Percentiles rank a stretch among this genome's conserved stretches.
phyloP scores from a whole-genome alignment of 1,140 invertebrate genomes.

The Melanaphis sacchari region DNA sequence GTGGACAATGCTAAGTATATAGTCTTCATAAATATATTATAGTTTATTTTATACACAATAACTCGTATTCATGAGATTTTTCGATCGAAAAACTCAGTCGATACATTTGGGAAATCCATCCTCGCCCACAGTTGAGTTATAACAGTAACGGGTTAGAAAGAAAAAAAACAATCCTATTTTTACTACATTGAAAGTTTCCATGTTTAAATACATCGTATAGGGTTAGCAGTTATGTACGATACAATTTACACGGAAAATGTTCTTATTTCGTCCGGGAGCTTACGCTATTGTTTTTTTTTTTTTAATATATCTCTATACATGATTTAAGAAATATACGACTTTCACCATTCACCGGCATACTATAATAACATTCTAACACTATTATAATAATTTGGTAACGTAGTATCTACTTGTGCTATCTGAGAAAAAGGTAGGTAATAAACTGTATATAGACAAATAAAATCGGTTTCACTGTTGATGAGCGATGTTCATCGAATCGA shows the following conservation, averaged over 20 bases:
- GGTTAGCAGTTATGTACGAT: not conserved
- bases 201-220: too few relatives aligned
- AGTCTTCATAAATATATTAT: not conserved
- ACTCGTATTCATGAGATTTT: not conserved
- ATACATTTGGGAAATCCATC: not conserved
- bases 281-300: not conserved
- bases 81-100: not conserved
- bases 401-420: not conserved
- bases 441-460: not conserved
- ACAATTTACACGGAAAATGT: not conserved
- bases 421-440: not conserved
- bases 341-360: not conserved
- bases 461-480: not conserved
- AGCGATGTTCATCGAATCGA: not conserved
- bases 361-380: not conserved
- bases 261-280: not conserved
- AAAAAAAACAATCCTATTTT: not conserved
- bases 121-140: too few relatives aligned
- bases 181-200: not conserved
- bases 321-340: not conserved
- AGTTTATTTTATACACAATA: not conserved
- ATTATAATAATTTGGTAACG: not conserved
- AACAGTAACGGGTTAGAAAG: too few relatives aligned
- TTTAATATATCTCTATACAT: not conserved
- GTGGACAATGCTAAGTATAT: not conserved